Evolutionary conservation across 2,797 vertebrate species (phyloP).

Genomic region (Lophotriccus pileatus): DNA sequence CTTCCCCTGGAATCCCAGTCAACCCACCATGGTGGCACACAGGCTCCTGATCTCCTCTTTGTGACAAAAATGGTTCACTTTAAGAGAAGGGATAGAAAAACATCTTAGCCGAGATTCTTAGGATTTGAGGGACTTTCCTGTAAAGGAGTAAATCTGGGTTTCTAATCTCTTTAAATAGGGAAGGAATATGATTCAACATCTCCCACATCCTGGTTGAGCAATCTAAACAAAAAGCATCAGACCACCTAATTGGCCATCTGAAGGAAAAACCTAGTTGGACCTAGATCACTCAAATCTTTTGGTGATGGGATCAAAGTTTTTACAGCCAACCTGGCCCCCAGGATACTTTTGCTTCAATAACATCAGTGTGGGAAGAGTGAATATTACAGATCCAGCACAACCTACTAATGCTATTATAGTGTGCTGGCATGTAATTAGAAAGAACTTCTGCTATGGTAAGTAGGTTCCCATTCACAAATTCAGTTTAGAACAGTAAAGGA

Average conservation of each 20-base stretch:
- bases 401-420: neutral
- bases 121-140: neutral
- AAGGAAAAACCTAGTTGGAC: neutral
- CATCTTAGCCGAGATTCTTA: neutral
- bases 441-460: neutral
- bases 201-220: slow-evolving; percentile 47
- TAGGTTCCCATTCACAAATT: neutral
- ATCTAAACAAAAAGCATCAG: neutral
- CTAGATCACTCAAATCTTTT: neutral
- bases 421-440: neutral
- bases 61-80: neutral
- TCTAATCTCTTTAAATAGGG: neutral
- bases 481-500: neutral
- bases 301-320: neutral
- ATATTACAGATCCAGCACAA: neutral
- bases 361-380: neutral
- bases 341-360: neutral
- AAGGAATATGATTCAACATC: slow-evolving; percentile 46
- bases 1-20: neutral
- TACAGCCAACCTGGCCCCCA: neutral
- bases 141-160: neutral
- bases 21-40: neutral
- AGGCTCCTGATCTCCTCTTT: neutral
- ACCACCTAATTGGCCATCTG: neutral
- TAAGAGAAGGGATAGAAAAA: neutral